Base-by-base conservation (phyloP, 2,113 vertebrate genomes). In the Bambusicola thoracicus region DNA sequence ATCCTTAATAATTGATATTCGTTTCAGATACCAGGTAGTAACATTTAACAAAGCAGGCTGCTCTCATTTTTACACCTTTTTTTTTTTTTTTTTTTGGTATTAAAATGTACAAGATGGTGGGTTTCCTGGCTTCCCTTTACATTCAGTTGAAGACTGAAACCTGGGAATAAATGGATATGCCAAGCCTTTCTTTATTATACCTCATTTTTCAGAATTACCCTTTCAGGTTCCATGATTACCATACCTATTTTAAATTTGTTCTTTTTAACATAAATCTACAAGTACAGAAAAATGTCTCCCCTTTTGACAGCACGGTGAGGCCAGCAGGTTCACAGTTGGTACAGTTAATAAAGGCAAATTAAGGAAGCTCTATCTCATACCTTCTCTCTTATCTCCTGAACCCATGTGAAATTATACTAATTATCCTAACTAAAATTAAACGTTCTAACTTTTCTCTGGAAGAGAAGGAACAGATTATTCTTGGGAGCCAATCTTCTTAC, bases 321-420 rank as follows among this genome's bases (percentile, higher is more conserved):
- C 58, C 67, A 82, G 73, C 36, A 94, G 49, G 78, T 70, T 94
- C 41, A 14, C 55, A 69, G 70, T 6, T 46, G 49, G 68, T 38
- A 27, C 3, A 46, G 48, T 73, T 80, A 92, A 94, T 70, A 92
- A 92, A 91, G 25, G 63, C 59, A 96, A 89, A 91, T 91, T 92
- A 93, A 85, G 32, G 63, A 84, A 92, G 48, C 13, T 66, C 36
- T 29, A 58, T 77, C 58, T 85, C 66, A 84, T 38, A 85, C 36
- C 74, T 92, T 49, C 58, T 25, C 61, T 92, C 70, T 74, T 89
- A 89, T 66, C 30, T 90, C 59, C 44, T 87, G 72, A 85, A 81
- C 75, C 38, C 36, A 46, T 29, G 66, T 18, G 38, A 94, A 95
- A 92, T 87, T 62, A 76, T 17, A 77, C 5, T n/a, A 69, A 86